Base-by-base conservation (phyloP, 2,113 vertebrate genomes). In the Mobula birostris region DNA sequence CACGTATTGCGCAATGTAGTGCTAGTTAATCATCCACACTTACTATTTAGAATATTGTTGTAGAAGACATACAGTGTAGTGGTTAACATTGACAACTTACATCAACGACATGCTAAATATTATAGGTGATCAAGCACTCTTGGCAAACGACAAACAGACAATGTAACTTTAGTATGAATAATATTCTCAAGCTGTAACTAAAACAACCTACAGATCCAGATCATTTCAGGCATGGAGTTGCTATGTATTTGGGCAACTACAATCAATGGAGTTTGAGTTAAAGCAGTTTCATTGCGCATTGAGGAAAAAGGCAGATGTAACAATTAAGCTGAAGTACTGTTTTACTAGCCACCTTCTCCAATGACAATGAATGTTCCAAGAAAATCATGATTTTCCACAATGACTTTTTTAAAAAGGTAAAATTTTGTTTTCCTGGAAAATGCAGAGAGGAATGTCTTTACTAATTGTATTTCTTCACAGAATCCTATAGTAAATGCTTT, bases 21-120 rank as follows among this genome's bases (percentile, higher is more conserved):
- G 8, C 27, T 58, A 87, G 83, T 56, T 87, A 93, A 27, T 93
- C 19, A 74, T 93, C n/a, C 56, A 36, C 17, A 72, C 72, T 40
- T 48, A 92, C 56, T 76, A 74, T 76, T 14, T 56, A 93, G 68
- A 93, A 70, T 21, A 29, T 8, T 56, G 70, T 76, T 36, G 9
- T 56, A 93, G 91, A 93, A 74, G 48, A 93, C 70, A 74, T 56
- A 93, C 40, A 72, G n/a, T 72, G 48, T 36, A 72, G n/a, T 72
- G 48, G 24, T 56, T 14, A 74, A 93, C 70, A 93, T 56, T 93
- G 70, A 93, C 91, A 76, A 76, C 15, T 27, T 93, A 14, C 48
- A 48, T 66, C 32, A 74, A 93, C 91, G 48, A 24, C 72, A 76
- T 12, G 14, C 36, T 32, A 56, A 24, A 93, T 2, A 36, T n/a